Conservation (phyloP, 1,140 invertebrate species). For the Lutraria rhynchaena region DNA sequence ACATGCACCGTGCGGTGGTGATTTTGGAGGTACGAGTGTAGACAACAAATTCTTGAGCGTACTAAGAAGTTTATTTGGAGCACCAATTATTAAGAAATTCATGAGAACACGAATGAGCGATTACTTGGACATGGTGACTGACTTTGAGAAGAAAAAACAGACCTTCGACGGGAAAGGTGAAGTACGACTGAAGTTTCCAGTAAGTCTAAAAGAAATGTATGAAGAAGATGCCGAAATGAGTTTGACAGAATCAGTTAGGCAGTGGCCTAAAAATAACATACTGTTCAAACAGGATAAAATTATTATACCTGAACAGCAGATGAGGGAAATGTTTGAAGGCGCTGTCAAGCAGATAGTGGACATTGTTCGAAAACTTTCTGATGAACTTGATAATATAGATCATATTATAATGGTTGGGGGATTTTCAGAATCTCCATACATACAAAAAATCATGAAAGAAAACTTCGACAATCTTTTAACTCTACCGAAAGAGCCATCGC, state of each 20-base stretch:
- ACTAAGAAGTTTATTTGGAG: constrained; percentile 52
- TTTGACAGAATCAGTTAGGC: background rate
- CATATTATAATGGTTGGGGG: constrained; percentile 61
- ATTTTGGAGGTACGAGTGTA: constrained; percentile 63
- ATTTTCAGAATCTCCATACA: constrained; percentile 60
- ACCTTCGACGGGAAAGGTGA: constrained; percentile 23
- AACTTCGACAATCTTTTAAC: constrained; percentile 51
- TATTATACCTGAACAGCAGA: background rate
- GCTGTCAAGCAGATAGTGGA: background rate
- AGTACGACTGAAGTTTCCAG: constrained; percentile 47
- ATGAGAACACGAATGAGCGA: constrained; percentile 36
- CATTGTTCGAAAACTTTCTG: background rate
- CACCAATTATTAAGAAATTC: constrained; percentile 33
- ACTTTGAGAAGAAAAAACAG: constrained; percentile 63
- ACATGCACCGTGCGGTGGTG: constrained; percentile 58
- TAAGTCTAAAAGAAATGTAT: constrained; percentile 26
- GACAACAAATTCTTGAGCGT: constrained; percentile 56
- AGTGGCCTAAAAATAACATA: background rate
- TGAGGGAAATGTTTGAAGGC: constrained; percentile 16
- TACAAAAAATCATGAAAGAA: constrained; percentile 50
- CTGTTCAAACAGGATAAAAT: constrained; percentile 16
- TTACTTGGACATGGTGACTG: constrained; percentile 49
- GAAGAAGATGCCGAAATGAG: constrained; percentile 7
- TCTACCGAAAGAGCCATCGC: constrained; percentile 51
- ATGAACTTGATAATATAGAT: constrained; percentile 16